A percentile compares a stretch with the other conserved stretches of the same genome.
Evolutionary conservation across 1,140 invertebrate genomes (phyloP).

Genomic region (Lucilia cuprina): DNA sequence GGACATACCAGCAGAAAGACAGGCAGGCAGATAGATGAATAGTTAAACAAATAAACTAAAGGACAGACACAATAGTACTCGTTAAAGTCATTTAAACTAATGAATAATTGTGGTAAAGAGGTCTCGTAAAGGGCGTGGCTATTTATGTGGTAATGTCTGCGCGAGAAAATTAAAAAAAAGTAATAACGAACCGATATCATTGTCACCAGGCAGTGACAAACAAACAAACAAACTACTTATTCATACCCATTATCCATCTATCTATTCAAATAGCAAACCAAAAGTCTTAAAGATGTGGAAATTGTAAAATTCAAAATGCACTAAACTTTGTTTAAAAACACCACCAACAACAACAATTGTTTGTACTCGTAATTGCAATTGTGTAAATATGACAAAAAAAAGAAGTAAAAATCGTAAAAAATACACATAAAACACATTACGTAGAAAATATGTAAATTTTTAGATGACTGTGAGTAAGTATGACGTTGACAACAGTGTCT

Average conservation of each 20-base stretch:
- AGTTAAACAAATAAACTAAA: not conserved
- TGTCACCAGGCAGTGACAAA: constrained; percentile 15
- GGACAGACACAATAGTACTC: not conserved
- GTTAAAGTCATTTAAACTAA: constrained; percentile 21
- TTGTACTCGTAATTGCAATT: constrained; percentile 42
- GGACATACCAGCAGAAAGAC: not conserved
- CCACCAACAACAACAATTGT: not conserved
- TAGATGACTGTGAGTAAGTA: constrained; percentile 12
- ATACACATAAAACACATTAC: not conserved
- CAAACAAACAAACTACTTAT: not conserved
- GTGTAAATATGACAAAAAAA: constrained; percentile 40
- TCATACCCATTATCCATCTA: not conserved
- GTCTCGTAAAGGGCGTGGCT: constrained; percentile 25
- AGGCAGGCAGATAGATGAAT: not conserved
- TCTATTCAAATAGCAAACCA: not conserved
- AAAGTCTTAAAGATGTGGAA: not conserved
- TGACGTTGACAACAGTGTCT: constrained; percentile 23
- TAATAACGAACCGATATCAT: constrained; percentile 13
- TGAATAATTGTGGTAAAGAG: constrained; percentile 33
- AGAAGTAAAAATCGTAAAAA: not conserved
- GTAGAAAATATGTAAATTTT: not conserved
- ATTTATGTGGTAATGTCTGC: not conserved
- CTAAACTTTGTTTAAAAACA: not conserved
- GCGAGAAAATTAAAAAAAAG: not conserved
- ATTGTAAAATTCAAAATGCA: not conserved